Base-by-base conservation (phyloP, 2,888 invertebrate genomes). In the Keiferia lycopersicella region DNA sequence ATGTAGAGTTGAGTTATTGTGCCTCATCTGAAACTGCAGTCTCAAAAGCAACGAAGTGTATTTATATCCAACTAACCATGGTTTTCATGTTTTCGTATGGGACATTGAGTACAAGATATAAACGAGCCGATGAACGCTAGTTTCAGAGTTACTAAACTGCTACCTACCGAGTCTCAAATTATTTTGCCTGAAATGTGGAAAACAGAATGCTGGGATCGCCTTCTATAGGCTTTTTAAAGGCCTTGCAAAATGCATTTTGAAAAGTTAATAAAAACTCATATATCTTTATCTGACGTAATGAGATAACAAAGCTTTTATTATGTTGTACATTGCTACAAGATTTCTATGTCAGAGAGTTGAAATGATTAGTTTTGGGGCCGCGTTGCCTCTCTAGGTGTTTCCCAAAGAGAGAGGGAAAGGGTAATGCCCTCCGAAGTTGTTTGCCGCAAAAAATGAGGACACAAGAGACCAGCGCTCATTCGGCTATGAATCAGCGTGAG, bases 401-500 rank as follows among this genome's bases (percentile, higher is more conserved):
- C 81, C 79, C 81, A 80, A 79, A 84, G 77, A 77, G 78, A 78
- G 76, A 81, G 83, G 82, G 74, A 77, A 83, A 84, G 91, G 89
- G 84, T 86, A 88, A 85, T 88, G 91, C 87, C 89, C 91, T 88
- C 87, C 73, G 73, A 87, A 88, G 90, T 88, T 90, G 91, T 89
- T 91, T 89, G 88, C 84, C 83, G 90, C 86, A 90, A 91, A 91
- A 91, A 91, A 90, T 90, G 89, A 80, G 91, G 88, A 86, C 90
- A 84, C 82, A 66, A 34, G 81, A 84, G 85, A 87, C 87, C 87
- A 84, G 86, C 78, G 81, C 86, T 89, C 85, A 88, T 86, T 88
- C 89, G 81, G 76, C 82, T 88, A 87, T 91, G 90, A 91, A 86
- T 91, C 89, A 89, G 83, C 83, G 83, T 86, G 87, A 88, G 87